Percentiles rank a stretch among this genome's conserved stretches.
phyloP scores from a whole-genome alignment of 2,888 invertebrate species.

The Erebia epiphron region DNA sequence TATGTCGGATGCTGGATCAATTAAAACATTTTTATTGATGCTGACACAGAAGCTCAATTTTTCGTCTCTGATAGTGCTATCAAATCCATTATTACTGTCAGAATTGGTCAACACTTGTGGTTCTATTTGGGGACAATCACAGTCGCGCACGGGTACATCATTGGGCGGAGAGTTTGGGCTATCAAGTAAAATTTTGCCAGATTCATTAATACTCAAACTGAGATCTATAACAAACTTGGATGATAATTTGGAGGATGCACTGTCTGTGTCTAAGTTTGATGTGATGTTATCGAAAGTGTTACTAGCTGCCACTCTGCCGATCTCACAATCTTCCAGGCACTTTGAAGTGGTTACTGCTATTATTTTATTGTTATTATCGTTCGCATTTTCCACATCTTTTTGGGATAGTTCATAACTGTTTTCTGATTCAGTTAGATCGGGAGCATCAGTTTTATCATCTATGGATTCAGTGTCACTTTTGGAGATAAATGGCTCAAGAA shows the following conservation, averaged over 20 bases:
- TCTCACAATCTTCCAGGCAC: slow-evolving; percentile 34
- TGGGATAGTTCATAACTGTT: slow-evolving; percentile 49
- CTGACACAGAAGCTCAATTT: slow-evolving; percentile 48
- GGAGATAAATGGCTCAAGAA: slow-evolving; percentile 64
- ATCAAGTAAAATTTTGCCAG: slow-evolving; percentile 47
- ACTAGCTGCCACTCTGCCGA: slow-evolving; percentile 29
- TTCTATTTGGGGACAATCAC: slow-evolving; percentile 45
- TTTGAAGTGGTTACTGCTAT: slow-evolving; percentile 41
- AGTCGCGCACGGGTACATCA: slow-evolving; percentile 70
- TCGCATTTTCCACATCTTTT: slow-evolving; percentile 44
- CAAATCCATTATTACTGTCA: slow-evolving; percentile 34
- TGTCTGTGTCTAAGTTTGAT: slow-evolving; percentile 46
- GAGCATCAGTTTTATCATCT: slow-evolving; percentile 61
- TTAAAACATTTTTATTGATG: slow-evolving; percentile 47
- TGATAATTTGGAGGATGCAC: slow-evolving; percentile 44
- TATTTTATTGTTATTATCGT: slow-evolving; percentile 45
- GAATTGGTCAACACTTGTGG: slow-evolving; percentile 13
- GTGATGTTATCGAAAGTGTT: slow-evolving; percentile 42
- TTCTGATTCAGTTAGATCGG: slow-evolving; percentile 62
- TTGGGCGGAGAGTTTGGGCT: slow-evolving; percentile 41
- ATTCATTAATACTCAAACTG: slow-evolving; percentile 60
- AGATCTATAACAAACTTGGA: slow-evolving; percentile 63
- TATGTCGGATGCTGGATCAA: slow-evolving; percentile 47
- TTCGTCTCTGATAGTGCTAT: slow-evolving; percentile 46
- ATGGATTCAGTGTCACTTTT: slow-evolving; percentile 56